Base-by-base conservation (phyloP, 2,797 vertebrate species). In the Chanos chanos region DNA sequence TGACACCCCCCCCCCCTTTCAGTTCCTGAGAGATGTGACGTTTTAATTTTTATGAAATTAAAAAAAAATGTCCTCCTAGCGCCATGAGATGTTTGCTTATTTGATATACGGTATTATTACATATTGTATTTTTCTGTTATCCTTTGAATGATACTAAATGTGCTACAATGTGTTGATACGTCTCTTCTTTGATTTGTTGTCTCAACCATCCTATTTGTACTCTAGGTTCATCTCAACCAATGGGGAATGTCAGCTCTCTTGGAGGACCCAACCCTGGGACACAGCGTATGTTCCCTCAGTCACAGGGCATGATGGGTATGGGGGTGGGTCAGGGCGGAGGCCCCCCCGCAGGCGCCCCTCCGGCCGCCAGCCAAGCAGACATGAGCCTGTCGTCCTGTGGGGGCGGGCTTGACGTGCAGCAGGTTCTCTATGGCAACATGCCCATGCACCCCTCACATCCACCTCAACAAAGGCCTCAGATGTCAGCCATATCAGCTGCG, bases 201-300 rank as follows among this genome's bases (percentile, higher is more conserved):
- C 6, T 33, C 5, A 9, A 1, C 12, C 28, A 37, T 28, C 10
- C 55, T 25, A n/a, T 71, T 72, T 78, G 15, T 76, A 1, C 77
- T 75, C 50, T 74, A 97, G 96, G 90, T 19, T 88, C 95, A 1
- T 83, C 94, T 71, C 87, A 93, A 78, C 69, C 90, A 48, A 87
- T 97, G 84, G 81, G 86, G 1, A 86, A 79, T 0, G 89, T 97
- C 39, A 88, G 83, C 72, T 85, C 83, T 60, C 85, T 97, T 75
- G 90, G 89, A 61, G 89, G 90, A 5, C 83, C 93, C n/a, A 83
- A 75, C 73, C 85, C 93, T 0, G 84, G 80, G 1, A 83, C 90
- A 22, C 94, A 94, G 27, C 92, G 92, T 5, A 92, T 94, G 86
- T 99, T 97, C 78, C 66, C 94, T 61, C 94, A 92, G 81, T 81